Base-by-base conservation (phyloP, 2,888 invertebrate genomes). In the Xestia rhomboidea region DNA sequence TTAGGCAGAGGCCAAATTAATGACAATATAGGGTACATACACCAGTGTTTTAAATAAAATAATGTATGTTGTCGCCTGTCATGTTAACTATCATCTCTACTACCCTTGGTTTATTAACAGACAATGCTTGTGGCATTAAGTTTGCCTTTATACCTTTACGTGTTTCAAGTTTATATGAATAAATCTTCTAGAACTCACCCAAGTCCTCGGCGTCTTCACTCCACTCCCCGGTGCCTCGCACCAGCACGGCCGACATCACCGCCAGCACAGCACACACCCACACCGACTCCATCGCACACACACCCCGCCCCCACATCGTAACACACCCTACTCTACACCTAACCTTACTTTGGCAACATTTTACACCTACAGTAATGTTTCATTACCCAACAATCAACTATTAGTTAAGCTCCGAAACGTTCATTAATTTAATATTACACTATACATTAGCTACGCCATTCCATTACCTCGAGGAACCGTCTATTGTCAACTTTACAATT, bases 181-280 rank as follows among this genome's bases (percentile, higher is more conserved):
- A 64, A 41, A 64, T 24, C 0, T 38, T 15, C 6, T 38, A 57
- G 7, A 13, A 91, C 96, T 94, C 88, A 96, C 96, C 96, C 79
- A 96, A 88, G 82, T 96, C 96, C 81, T 96, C 96, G 0, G 96
- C 96, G 82, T 96, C 96, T 88, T 96, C 96, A 68, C 94, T 96
- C 96, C 96, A 96, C 85, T 96, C 96, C 3, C 96, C 96, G 0
- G 95, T 95, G 2, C 94, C 95, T n/a, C 89, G 80, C 69, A 95
- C 96, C 75, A 93, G 79, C 27, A 89, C 93, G 2, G 91, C 94
- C 4, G 92, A 92, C 90, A 93, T 89, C 74, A 92, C 86, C 21
- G 91, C 90, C 84, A 96, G 74, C 84, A 93, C 83, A 74, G 90
- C 87, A 77, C 90, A 92, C 81, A 92, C 88, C 74, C 94, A 74